Evolutionary conservation across 1,140 invertebrate species (phyloP).

Genomic region (Drosophila funebris): DNA sequence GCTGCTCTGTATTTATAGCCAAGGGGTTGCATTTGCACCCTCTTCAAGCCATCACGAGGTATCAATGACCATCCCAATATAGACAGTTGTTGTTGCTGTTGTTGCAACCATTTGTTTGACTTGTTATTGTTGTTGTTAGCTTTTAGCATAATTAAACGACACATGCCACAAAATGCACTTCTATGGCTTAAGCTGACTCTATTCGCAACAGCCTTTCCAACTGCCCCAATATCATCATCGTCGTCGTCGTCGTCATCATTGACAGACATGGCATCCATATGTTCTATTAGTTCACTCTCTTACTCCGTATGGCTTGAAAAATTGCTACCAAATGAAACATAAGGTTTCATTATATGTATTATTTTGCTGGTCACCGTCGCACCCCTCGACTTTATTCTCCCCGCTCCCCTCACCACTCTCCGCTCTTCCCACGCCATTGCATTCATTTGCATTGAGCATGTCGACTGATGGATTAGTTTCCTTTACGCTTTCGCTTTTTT

Average conservation of each 20-base stretch:
- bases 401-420: no score
- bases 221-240: slow-evolving; percentile 43
- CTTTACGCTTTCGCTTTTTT: slow-evolving; percentile 28
- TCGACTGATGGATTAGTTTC: slow-evolving; percentile 67
- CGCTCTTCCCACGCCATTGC: background rate
- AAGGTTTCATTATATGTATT: slow-evolving; percentile 71
- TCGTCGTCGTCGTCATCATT: background rate
- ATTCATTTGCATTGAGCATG: slow-evolving; percentile 51
- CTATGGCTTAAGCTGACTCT: slow-evolving; percentile 54
- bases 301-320: slow-evolving; percentile 39
- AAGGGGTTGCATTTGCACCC: slow-evolving; percentile 66
- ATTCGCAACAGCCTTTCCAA: slow-evolving; percentile 5
- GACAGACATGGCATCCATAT: slow-evolving; percentile 73
- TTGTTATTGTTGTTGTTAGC: slow-evolving; percentile 72
- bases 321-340: slow-evolving; percentile 55
- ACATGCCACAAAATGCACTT: slow-evolving; percentile 83
- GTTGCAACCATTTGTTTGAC: slow-evolving; percentile 57
- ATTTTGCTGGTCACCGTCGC: slow-evolving; percentile 22
- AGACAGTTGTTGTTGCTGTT: slow-evolving; percentile 20
- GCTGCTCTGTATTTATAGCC: slow-evolving; percentile 25
- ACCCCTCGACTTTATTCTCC: background rate
- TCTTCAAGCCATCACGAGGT: slow-evolving; percentile 48
- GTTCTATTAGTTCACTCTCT: slow-evolving; percentile 58
- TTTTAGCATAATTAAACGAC: slow-evolving; percentile 83
- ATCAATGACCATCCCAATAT: slow-evolving; percentile 62